Base-by-base conservation (phyloP, 2,797 vertebrate species). In the Moxostoma hubbsi region DNA sequence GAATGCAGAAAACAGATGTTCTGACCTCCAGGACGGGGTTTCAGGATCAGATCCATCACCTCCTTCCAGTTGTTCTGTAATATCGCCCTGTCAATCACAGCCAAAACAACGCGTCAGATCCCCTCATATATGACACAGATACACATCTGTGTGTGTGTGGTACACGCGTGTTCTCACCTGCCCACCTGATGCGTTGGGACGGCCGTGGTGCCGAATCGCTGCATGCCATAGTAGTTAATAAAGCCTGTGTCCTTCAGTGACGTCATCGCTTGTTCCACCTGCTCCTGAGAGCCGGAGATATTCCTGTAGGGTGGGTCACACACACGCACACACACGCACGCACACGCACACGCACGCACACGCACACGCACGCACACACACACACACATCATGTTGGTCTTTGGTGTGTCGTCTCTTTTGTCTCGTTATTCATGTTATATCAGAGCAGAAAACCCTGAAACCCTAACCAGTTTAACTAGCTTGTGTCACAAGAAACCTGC, bases 221-320 rank as follows among this genome's bases (percentile, higher is more conserved):
- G 98, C 98, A 99, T 99, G 84, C 98, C 98, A 0, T 98, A 99
- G 88, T 99, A 99, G 90, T 99, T 99, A 84, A 99, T 97, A 87
- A 99, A 99, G 73, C 98, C 98, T 0, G 96, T 97, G 83, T 97
- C 93, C 86, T 86, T 95, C 81, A 99, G 96, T 76, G 98, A 99
- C 0, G 91, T 91, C 98, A 99, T 92, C 85, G 97, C 97, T 89
- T 96, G 93, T 5, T 92, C 86, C 65, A 99, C 95, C 92, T 98
- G 96, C 55, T 94, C 93, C 18, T 94, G 91, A 46, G 95, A 96
- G 83, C 97, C 97, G 5, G 96, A 96, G 92, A 98, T 96, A 89
- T 99, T 99, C 93, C 98, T 99, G 91, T 13, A 74, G 36, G 76
- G 49, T 9, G 5, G 13, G 5, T 15, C 13, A 13, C n/a, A 59